Percentiles rank a stretch among this genome's conserved stretches.
These are phyloP conservation scores for Muricea muricata DNA, from an alignment of 92 coral and sea anemone genomes.

Conservation along the genomic window DNA sequence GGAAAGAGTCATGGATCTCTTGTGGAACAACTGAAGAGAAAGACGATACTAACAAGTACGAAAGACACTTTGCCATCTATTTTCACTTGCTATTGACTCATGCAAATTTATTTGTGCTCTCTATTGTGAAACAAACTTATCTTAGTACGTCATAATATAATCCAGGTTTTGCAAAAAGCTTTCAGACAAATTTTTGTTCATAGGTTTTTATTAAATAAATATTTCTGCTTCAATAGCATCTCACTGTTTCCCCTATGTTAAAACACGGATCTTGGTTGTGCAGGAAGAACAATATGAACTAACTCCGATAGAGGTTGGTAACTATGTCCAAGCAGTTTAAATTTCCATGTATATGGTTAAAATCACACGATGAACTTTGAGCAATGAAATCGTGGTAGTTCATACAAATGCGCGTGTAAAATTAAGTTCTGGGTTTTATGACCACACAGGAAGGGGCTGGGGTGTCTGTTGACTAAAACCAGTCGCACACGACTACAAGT, in stretches of 20 bases:
- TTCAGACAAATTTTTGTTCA: neutral
- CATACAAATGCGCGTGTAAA: no score
- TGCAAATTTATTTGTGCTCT: neutral
- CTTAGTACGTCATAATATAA: no score
- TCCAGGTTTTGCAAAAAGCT: neutral
- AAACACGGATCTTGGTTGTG: slow-evolving; percentile 95
- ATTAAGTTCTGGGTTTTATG: no score
- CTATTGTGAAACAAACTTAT: neutral
- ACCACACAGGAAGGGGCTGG: no score
- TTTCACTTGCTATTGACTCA: neutral
- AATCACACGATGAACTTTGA: neutral
- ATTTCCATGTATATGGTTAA: neutral
- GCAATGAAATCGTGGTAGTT: no score
- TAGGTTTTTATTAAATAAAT: neutral
- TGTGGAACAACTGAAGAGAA: slow-evolving; percentile 94
- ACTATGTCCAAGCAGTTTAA: neutral
- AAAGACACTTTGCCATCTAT: neutral
- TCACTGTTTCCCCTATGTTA: slow-evolving; percentile 93
- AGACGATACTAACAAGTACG: slow-evolving; percentile 95
- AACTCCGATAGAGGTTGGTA: slow-evolving; percentile 92
- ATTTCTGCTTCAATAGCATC: slow-evolving; percentile 64
- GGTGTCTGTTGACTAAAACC: no score
- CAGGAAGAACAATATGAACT: slow-evolving; percentile 98
- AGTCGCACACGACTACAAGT: no score
- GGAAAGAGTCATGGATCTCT: slow-evolving; percentile 95